Conservation (phyloP, 2,797 vertebrate species). For the Eulemur mongoz region DNA sequence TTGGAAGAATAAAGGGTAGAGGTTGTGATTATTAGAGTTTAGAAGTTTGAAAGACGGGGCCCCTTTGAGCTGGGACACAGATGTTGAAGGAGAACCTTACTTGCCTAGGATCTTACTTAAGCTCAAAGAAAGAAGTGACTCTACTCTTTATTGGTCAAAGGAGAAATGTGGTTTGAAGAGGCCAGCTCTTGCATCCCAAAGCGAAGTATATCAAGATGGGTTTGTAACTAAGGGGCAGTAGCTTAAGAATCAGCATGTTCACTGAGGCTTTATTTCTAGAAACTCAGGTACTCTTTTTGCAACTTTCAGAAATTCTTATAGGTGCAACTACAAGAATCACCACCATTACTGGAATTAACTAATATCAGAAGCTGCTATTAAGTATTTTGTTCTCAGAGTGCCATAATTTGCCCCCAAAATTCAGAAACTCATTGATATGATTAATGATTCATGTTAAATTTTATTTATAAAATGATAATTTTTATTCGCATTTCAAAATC, state of each 20-base stretch:
- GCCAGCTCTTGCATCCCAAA: background rate
- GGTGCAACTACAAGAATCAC: background rate
- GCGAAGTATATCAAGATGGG: background rate
- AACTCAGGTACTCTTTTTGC: background rate
- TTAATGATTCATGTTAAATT: background rate
- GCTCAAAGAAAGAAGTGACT: background rate
- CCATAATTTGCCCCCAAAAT: background rate
- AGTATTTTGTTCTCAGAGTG: background rate
- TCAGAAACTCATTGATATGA: background rate
- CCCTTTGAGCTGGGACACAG: background rate
- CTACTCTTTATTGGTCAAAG: background rate
- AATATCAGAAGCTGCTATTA: background rate
- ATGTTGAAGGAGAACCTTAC: fast-evolving
- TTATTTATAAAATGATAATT: constrained; percentile 25
- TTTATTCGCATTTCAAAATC: constrained; percentile 57
- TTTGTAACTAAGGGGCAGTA: background rate
- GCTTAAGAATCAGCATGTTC: background rate
- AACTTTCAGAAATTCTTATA: background rate
- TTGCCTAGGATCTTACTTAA: background rate
- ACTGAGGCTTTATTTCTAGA: background rate
- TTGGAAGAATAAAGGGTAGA: background rate
- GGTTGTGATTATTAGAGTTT: background rate
- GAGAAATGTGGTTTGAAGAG: background rate
- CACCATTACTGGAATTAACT: background rate
- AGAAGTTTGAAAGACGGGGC: background rate